phyloP scores from a whole-genome alignment of 2,888 invertebrate species.

The Watsonalla cultraria region DNA sequence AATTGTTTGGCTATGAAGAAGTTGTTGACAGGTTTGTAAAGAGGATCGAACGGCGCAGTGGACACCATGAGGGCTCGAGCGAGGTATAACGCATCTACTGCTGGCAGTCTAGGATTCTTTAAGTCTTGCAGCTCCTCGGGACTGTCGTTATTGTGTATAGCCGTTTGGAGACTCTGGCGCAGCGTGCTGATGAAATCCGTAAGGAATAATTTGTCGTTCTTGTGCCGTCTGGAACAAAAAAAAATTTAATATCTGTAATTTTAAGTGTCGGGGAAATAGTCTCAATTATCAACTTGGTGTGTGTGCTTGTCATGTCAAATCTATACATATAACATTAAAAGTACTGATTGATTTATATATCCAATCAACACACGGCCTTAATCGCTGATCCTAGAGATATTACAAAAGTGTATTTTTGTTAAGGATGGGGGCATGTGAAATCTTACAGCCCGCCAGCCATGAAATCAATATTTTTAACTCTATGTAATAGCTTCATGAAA shows the following conservation, averaged over 20 bases:
- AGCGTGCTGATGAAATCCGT: conserved; percentile 83
- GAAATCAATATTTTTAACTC: not conserved
- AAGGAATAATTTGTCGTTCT: conserved; percentile 83
- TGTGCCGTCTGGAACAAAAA: conserved; percentile 62
- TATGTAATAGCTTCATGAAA: not conserved
- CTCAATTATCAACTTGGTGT: too few species aligned
- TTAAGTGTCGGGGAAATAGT: too few species aligned
- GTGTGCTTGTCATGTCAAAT: too few species aligned
- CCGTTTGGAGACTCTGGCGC: conserved; percentile 78
- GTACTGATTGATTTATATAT: too few species aligned
- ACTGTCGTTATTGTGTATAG: conserved; percentile 30
- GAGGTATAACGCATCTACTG: conserved; percentile 83
- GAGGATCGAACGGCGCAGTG: conserved; percentile 84
- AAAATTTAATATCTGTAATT: not conserved
- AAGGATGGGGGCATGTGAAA: too few species aligned
- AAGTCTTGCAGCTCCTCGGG: conserved; percentile 19
- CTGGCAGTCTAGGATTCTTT: conserved; percentile 74
- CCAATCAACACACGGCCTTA: too few species aligned
- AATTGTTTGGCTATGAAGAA: conserved; percentile 88
- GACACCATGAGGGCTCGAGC: conserved; percentile 84
- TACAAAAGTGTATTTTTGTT: too few species aligned
- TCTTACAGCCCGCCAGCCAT: too few species aligned
- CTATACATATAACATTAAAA: too few species aligned
- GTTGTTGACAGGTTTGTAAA: conserved; percentile 88
- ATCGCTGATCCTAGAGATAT: too few species aligned